phyloP scores from a whole-genome alignment of 2,113 vertebrate genomes.

The Stictonetta naevosa region DNA sequence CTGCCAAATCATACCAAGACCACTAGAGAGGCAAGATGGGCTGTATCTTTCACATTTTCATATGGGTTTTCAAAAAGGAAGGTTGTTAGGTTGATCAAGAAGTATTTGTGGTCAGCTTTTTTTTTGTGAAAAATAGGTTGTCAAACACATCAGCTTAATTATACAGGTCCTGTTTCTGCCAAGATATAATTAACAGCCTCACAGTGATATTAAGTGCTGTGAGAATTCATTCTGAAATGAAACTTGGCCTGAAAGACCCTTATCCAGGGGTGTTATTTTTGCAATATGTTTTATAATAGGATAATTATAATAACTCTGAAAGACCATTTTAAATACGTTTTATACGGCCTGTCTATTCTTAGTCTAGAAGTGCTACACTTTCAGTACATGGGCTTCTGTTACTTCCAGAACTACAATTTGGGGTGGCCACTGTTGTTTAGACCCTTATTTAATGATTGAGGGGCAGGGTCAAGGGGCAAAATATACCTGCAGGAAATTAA shows the following conservation, averaged over 20 bases:
- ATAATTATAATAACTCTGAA: neutral
- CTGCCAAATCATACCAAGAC: neutral
- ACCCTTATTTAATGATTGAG: neutral
- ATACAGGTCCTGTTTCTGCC: constrained; percentile 10
- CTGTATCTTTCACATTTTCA: neutral
- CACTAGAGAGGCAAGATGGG: neutral
- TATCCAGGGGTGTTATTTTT: neutral
- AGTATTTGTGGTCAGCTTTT: neutral
- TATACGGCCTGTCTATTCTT: neutral
- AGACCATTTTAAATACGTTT: neutral
- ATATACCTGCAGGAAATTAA: neutral
- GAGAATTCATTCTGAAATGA: constrained; percentile 30
- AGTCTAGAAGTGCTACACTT: neutral
- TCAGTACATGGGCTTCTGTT: neutral
- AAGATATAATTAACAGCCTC: constrained; percentile 4
- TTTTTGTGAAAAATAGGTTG: neutral
- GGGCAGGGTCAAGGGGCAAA: neutral
- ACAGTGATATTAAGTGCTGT: neutral
- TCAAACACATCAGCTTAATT: constrained; percentile 12
- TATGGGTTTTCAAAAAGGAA: neutral
- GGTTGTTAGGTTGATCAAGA: neutral
- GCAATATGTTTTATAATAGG: neutral
- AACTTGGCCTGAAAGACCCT: constrained; percentile 12
- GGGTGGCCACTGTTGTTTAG: neutral
- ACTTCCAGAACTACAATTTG: neutral